Conservation (phyloP, 1,140 invertebrate genomes). For the Hirudo medicinalis region DNA sequence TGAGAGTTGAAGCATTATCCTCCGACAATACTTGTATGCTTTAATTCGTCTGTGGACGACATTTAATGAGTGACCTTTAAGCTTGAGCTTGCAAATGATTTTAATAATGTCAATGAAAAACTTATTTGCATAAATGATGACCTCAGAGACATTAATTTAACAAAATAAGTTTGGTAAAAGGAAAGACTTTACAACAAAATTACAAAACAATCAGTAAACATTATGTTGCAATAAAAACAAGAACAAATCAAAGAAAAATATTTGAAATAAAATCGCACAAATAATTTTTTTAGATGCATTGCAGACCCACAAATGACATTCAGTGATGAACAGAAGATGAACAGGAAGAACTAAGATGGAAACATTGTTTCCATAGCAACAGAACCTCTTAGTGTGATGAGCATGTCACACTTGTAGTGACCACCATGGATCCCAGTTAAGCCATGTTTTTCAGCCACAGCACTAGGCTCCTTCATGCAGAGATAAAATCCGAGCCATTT, state of each 20-base stretch:
- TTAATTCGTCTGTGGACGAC: too few species aligned
- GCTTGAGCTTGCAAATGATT: too few species aligned
- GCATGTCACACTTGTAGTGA: constrained; percentile 30
- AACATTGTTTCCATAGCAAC: too few species aligned
- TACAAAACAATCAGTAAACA: neutral
- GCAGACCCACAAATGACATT: too few species aligned
- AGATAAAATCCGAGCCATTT: constrained; percentile 34
- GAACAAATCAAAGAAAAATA: neutral
- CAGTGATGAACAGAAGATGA: too few species aligned
- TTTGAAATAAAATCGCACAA: too few species aligned
- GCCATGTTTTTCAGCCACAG: constrained; percentile 26
- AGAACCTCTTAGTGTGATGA: constrained; percentile 33
- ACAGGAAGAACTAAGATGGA: neutral
- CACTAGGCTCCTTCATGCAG: constrained; percentile 29
- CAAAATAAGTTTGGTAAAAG: neutral
- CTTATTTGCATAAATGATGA: too few species aligned
- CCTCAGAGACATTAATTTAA: neutral
- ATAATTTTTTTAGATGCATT: too few species aligned
- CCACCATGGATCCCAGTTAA: constrained; percentile 23
- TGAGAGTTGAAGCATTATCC: too few species aligned
- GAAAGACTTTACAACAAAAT: neutral
- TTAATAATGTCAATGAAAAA: too few species aligned
- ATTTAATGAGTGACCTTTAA: too few species aligned
- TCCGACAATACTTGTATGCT: too few species aligned
- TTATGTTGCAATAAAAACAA: constrained; percentile 13